Evolutionary conservation across 2,888 invertebrate genomes (phyloP).

Genomic region (Hydriomena furcata): DNA sequence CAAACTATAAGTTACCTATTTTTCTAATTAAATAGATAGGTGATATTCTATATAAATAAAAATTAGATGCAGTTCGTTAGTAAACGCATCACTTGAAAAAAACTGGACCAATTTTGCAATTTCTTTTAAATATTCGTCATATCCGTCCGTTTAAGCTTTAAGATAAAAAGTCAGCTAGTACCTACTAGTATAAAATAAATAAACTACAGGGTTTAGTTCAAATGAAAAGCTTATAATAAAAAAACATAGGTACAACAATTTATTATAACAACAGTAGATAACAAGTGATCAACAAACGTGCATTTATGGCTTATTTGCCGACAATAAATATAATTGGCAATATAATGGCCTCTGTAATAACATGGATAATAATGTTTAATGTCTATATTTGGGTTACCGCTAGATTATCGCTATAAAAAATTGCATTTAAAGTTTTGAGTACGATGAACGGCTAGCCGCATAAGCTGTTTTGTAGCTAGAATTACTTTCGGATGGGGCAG

Average conservation of each 20-base stretch:
- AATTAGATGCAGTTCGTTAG: no score
- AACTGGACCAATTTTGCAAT: no score
- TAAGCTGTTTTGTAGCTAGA: conserved; percentile 64
- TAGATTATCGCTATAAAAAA: conserved; percentile 11
- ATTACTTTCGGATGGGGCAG: conserved; percentile 56
- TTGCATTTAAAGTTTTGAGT: conserved; percentile 43
- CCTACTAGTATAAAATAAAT: conserved; percentile 1
- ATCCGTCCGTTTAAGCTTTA: no score
- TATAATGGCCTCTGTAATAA: conserved; percentile 45
- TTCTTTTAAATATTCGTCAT: no score
- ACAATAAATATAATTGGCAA: conserved; percentile 53
- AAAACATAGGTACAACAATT: conserved; percentile 26
- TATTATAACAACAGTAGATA: conserved; percentile 27
- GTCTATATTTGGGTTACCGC: conserved; percentile 26
- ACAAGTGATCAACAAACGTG: conserved; percentile 25
- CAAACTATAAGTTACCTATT: no score
- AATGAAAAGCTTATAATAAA: not conserved
- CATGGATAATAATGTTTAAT: conserved; percentile 18
- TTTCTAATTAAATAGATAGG: no score
- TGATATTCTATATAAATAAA: no score
- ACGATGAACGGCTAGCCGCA: conserved; percentile 55
- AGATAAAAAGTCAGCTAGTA: no score
- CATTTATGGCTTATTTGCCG: conserved; percentile 26
- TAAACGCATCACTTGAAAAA: no score
- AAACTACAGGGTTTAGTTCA: no score